These are phyloP conservation scores for Nothobranchius furzeri DNA, from an alignment of 2,113 vertebrate species.

Conservation along the genomic window DNA sequence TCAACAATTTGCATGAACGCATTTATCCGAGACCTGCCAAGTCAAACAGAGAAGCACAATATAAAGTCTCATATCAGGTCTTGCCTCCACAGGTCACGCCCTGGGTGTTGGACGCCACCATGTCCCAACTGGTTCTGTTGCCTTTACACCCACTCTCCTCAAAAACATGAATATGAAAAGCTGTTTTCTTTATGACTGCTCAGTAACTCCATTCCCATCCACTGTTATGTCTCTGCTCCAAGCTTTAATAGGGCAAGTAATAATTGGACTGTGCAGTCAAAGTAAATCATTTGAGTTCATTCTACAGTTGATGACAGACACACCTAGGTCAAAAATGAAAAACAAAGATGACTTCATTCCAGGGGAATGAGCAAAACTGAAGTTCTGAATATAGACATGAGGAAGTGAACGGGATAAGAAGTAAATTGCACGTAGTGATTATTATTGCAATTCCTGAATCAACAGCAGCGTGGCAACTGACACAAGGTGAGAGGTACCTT, in stretches of 20 bases:
- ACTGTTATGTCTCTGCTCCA: not conserved
- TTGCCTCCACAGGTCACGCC: conserved; percentile 61
- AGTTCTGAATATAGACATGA: not conserved
- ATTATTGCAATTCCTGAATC: no score
- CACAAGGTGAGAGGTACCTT: conserved; percentile 77
- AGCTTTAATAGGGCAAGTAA: conserved; percentile 27
- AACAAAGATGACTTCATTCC: conserved; percentile 32
- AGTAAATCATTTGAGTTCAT: conserved; percentile 40
- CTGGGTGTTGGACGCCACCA: conserved; percentile 59
- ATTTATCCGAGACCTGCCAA: conserved; percentile 49
- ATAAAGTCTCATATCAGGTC: conserved; percentile 50
- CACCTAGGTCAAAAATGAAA: conserved; percentile 30
- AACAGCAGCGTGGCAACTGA: not conserved
- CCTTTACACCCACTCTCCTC: conserved; percentile 53
- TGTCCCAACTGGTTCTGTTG: conserved; percentile 72
- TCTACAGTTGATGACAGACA: conserved; percentile 37
- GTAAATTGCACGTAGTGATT: not conserved
- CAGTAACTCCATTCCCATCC: conserved; percentile 28
- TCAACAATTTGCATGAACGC: conserved; percentile 20
- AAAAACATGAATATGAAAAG: conserved; percentile 39
- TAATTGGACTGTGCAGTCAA: conserved; percentile 26
- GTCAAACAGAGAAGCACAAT: conserved; percentile 60
- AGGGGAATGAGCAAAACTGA: conserved; percentile 26
- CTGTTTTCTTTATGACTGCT: conserved; percentile 25
- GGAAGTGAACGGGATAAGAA: not conserved